Conservation (phyloP, 2,797 vertebrate species). For the Neosilurus mollespiculum region DNA sequence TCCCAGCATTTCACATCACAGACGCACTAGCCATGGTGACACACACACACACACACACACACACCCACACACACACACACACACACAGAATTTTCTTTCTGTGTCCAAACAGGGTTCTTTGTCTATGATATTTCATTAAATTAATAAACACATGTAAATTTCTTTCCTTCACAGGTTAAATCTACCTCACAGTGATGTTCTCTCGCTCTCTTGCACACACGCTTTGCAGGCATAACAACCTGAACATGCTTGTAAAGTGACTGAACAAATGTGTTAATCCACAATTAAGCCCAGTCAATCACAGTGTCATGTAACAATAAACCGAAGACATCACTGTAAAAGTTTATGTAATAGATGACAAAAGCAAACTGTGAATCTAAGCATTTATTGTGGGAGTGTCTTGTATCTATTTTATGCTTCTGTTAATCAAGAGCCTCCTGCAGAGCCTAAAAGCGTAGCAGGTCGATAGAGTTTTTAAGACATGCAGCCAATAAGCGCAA, state of each 20-base stretch:
- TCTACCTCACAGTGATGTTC: background rate
- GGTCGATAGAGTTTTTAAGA: slow-evolving; percentile 45
- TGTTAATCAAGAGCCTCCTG: slow-evolving; percentile 49
- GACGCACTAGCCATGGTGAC: slow-evolving; percentile 35
- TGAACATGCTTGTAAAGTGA: background rate
- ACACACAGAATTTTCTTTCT: background rate
- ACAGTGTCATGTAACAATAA: background rate
- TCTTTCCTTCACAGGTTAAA: background rate
- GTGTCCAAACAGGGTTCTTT: background rate
- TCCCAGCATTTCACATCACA: slow-evolving; percentile 56
- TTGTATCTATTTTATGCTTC: slow-evolving; percentile 49
- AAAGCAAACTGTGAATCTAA: slow-evolving; percentile 24
- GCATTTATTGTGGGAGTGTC: slow-evolving; percentile 28
- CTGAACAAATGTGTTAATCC: slow-evolving; percentile 28
- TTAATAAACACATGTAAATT: background rate
- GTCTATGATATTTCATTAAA: background rate
- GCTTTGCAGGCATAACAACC: background rate
- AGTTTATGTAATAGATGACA: slow-evolving; percentile 35
- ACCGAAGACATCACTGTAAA: background rate
- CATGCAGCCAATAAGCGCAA: slow-evolving; percentile 53
- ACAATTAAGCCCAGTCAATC: slow-evolving; percentile 26
- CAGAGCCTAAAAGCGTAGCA: slow-evolving; percentile 38
- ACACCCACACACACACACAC: slow-evolving; percentile 27
- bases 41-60: background rate
- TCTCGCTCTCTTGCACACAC: background rate